Evolutionary conservation across 2,113 vertebrate species (phyloP), one percentile per base, ranked within the genome.

Genomic region (Epinephelus lanceolatus): DNA sequence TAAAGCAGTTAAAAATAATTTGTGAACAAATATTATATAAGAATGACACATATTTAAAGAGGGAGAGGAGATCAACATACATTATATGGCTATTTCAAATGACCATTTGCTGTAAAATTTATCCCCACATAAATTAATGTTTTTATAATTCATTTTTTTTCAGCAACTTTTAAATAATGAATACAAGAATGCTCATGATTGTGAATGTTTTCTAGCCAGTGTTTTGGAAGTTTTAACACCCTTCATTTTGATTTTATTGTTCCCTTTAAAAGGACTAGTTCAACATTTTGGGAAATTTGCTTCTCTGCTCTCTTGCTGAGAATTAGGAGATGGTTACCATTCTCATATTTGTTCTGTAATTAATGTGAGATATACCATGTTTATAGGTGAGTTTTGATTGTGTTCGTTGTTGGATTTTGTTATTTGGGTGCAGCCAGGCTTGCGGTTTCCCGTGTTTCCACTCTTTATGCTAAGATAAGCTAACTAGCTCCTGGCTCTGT

Each of bases 181-280:
- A 52, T 11, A 18, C 9, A 13, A 10, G 17, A 55, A 49, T n/a
- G 19, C 30, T 55, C 5, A 23, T 10, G 13, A 17, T n/a, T 18
- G n/a, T 49, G 40, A 49, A 67, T 47, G 23, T 67, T 59, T n/a
- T 9, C 18, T 10, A 23, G 23, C 9, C 33, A 45, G 3, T 42
- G 61, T 30, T 30, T n/a, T 62, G 10, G 18, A 21, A 45, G 65
- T 37, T 71, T 55, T 25, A 40, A 42, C 6, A 0, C 19, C 4
- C n/a, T 30, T 60, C 13, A 18, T 47, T 23, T 11, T 49, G 8
- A 62, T 8, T 37, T 62, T 3, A 49, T 61, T 18, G 3, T 1
- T 27, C 40, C 21, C 56, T 56, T 55, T 63, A 63, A 53, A 42
- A 55, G n/a, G 73, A 77, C 21, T 15, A 56, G 51, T 66, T 42